A percentile compares a stretch with the other conserved stretches of the same genome.
These are phyloP conservation scores for Incurvaria masculella DNA, from an alignment of 2,888 invertebrate genomes.

Conservation along the genomic window DNA sequence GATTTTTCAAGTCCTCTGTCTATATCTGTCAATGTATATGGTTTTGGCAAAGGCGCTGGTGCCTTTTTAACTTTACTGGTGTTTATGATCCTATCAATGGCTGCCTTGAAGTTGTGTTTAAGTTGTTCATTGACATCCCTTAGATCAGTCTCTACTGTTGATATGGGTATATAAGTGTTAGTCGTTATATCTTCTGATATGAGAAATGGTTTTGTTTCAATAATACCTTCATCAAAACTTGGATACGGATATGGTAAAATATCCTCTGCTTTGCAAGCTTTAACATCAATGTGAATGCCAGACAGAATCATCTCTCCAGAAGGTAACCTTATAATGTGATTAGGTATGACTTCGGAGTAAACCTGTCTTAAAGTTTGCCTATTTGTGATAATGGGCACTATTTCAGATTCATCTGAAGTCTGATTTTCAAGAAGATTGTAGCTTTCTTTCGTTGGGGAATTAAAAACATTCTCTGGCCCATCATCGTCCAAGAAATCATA, in stretches of 20 bases:
- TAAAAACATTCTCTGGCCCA: constrained; percentile 37
- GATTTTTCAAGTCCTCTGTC: not conserved
- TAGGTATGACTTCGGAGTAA: not conserved
- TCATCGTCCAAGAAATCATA: constrained; percentile 34
- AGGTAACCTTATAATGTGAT: not conserved
- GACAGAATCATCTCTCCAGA: not conserved
- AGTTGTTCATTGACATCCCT: constrained; percentile 39
- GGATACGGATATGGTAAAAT: constrained; percentile 35
- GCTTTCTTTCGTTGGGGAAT: constrained; percentile 27
- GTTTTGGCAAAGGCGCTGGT: constrained; percentile 2
- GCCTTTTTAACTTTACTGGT: constrained; percentile 20
- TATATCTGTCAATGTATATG: not conserved
- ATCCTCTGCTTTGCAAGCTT: constrained; percentile 34
- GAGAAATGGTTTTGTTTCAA: not conserved
- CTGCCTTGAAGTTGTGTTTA: constrained; percentile 37
- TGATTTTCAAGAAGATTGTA: constrained; percentile 18
- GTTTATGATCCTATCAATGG: constrained; percentile 35
- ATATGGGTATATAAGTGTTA: not conserved
- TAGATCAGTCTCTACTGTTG: constrained; percentile 29
- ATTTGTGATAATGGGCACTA: not conserved
- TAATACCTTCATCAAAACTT: constrained; percentile 10
- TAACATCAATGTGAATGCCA: too few relatives aligned
- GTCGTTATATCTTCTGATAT: not conserved
- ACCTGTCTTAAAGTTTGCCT: not conserved
- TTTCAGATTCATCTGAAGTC: constrained; percentile 5